phyloP scores from a whole-genome alignment of 2,888 invertebrate species.

The Bhutanitis thaidina region DNA sequence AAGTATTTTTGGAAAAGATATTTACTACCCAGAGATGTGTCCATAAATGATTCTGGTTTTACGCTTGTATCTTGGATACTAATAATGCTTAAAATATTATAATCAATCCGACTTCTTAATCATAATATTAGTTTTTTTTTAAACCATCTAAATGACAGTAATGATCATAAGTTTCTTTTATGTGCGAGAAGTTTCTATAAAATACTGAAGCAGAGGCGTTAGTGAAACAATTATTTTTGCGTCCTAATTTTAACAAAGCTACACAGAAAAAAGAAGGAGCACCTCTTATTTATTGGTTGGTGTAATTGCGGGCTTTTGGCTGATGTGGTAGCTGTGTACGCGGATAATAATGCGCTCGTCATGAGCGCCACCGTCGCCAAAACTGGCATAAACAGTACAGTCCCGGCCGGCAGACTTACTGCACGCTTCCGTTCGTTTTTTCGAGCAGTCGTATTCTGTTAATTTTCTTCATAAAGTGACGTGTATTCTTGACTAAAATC shows the following conservation, averaged over 20 bases:
- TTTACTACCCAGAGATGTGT: background rate
- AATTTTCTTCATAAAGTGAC: constrained; percentile 11
- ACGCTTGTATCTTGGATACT: constrained; percentile 6
- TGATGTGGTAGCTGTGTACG: background rate
- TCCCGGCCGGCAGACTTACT: constrained; percentile 10
- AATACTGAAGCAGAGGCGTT: no score
- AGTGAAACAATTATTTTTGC: no score
- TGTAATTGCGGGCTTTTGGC: background rate
- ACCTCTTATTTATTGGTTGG: background rate
- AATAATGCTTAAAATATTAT: constrained; percentile 7
- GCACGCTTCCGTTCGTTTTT: constrained; percentile 10
- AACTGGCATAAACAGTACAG: constrained; percentile 20
- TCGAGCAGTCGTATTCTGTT: background rate
- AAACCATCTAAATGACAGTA: no score
- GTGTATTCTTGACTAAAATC: background rate
- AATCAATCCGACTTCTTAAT: background rate
- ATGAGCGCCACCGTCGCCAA: constrained; percentile 12
- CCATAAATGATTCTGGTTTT: constrained; percentile 15
- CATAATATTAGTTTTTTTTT: no score
- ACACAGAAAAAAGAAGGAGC: no score
- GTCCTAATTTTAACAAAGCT: no score
- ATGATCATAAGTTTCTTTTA: no score
- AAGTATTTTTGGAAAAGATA: constrained; percentile 10
- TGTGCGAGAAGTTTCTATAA: no score
- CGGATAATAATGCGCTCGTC: constrained; percentile 7